Conservation (phyloP, 2,113 vertebrate genomes). For the Bambusicola thoracicus region DNA sequence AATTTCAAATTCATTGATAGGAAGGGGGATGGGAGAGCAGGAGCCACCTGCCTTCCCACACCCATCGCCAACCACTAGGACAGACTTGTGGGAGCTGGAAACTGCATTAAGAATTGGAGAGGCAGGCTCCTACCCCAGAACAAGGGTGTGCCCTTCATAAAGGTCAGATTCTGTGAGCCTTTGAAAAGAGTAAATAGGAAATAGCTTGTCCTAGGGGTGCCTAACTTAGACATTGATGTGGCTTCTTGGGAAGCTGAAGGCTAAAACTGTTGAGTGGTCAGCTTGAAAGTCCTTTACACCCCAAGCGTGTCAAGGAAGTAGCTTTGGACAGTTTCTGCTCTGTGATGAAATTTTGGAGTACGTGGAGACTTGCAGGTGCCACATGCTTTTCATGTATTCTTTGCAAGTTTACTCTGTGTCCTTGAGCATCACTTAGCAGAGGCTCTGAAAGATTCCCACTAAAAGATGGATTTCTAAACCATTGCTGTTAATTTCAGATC, state of each 20-base stretch:
- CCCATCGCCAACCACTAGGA: not conserved
- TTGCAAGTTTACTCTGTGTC: not conserved
- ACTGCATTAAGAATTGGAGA: not conserved
- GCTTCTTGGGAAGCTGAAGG: not conserved
- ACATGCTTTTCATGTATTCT: not conserved
- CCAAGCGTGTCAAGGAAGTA: not conserved
- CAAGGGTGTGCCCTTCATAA: not conserved
- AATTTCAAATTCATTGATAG: not conserved
- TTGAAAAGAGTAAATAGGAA: conserved; percentile 5
- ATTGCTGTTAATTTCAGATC: not conserved
- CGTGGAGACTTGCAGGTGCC: fast-evolving
- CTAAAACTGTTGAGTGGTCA: not conserved
- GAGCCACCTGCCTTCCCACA: not conserved
- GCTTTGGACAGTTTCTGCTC: not conserved
- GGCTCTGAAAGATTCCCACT: not conserved
- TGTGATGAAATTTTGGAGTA: not conserved
- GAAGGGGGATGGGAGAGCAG: not conserved
- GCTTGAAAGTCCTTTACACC: not conserved
- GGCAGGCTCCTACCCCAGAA: not conserved
- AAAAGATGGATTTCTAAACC: not conserved
- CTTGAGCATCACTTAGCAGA: not conserved
- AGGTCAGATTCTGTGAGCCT: not conserved
- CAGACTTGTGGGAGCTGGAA: not conserved
- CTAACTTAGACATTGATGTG: not conserved
- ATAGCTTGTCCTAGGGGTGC: not conserved